These are phyloP conservation scores for Papilio dardanus DNA, from an alignment of 1,140 invertebrate genomes.

Conservation along the genomic window DNA sequence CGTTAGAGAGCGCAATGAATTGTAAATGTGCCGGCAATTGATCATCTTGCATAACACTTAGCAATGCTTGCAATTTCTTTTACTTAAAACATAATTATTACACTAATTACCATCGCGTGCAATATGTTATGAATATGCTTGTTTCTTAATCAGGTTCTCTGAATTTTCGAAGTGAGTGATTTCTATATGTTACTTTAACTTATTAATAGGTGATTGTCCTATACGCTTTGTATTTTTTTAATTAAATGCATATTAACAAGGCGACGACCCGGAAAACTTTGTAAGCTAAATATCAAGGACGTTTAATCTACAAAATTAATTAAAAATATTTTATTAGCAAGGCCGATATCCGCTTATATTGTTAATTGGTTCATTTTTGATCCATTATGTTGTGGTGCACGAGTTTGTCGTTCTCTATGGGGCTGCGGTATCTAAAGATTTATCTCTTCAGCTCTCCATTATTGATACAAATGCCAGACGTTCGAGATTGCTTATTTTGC, in stretches of 20 bases:
- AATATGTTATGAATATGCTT: neutral
- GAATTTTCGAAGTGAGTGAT: neutral
- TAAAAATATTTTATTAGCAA: neutral
- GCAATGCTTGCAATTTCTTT: neutral
- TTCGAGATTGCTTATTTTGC: conserved; percentile 6
- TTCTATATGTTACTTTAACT: neutral
- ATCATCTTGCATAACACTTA: conserved; percentile 2
- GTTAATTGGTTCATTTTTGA: conserved; percentile 4
- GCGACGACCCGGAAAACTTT: conserved; percentile 5
- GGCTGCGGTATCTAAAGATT: neutral
- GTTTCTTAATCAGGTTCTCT: neutral
- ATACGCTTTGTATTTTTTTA: neutral
- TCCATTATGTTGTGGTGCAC: conserved; percentile 3
- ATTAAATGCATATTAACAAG: neutral
- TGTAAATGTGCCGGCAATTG: conserved; percentile 25
- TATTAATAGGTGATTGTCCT: neutral
- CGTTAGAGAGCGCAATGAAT: conserved; percentile 29
- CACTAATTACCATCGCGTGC: conserved; percentile 17
- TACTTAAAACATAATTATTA: conserved; percentile 6
- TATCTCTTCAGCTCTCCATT: conserved; percentile 13
- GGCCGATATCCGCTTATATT: neutral
- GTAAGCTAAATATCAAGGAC: conserved; percentile 6
- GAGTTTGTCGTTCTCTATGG: conserved; percentile 18
- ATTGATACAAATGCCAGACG: conserved; percentile 31
- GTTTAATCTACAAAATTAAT: neutral